Evolutionary conservation across 2,888 invertebrate species (phyloP).

Genomic region (Carabus problematicus): DNA sequence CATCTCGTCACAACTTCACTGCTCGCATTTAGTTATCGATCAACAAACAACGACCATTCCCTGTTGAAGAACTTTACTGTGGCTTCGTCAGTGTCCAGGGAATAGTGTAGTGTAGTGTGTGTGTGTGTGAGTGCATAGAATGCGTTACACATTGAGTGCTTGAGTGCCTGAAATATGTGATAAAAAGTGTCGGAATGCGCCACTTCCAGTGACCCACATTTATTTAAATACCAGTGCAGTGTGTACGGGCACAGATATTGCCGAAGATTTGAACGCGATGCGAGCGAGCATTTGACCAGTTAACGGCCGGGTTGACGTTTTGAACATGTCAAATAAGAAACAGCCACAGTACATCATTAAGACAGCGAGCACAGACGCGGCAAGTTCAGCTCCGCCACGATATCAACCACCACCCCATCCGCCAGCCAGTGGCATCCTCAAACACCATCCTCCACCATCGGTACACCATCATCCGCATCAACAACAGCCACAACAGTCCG

Average conservation of each 20-base stretch:
- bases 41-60: no score
- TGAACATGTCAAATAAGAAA: slow-evolving; percentile 59
- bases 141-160: slow-evolving; percentile 17
- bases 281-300: background rate
- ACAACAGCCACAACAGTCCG: slow-evolving; percentile 17
- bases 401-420: slow-evolving; percentile 82
- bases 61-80: no score
- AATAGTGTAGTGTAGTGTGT: background rate
- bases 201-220: slow-evolving; percentile 57
- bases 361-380: slow-evolving; percentile 51
- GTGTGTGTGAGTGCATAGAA: background rate
- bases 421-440: slow-evolving; percentile 68
- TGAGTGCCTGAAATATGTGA: slow-evolving; percentile 49
- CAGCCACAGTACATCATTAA: slow-evolving; percentile 56
- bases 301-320: slow-evolving; percentile 27
- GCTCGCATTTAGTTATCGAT: no score
- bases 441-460: slow-evolving; percentile 57
- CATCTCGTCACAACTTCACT: no score
- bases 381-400: slow-evolving; percentile 69
- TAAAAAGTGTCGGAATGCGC: slow-evolving; percentile 48
- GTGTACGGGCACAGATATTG: slow-evolving; percentile 47
- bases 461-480: slow-evolving; percentile 45
- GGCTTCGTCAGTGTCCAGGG: background rate
- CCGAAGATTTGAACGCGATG: slow-evolving; percentile 14
- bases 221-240: slow-evolving; percentile 53